phyloP scores from a whole-genome alignment of 2,797 vertebrate genomes.

The Peromyscus aztecus region DNA sequence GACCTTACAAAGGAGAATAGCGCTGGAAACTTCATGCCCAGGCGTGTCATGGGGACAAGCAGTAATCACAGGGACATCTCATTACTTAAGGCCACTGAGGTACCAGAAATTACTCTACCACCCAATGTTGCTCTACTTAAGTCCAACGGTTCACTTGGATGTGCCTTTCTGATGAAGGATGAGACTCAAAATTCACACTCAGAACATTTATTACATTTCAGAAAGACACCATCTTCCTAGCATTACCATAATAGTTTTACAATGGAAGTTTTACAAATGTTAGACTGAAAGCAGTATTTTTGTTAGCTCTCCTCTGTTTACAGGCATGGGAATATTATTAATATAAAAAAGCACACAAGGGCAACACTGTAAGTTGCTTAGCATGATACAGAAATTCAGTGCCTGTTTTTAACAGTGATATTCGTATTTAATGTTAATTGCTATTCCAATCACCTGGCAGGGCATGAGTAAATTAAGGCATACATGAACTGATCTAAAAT shows the following conservation, averaged over 20 bases:
- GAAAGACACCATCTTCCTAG: not conserved
- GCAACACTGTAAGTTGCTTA: constrained; percentile 64
- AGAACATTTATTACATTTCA: constrained; percentile 16
- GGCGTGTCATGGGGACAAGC: not conserved
- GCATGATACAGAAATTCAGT: constrained; percentile 40
- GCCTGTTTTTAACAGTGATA: not conserved
- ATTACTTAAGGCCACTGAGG: not conserved
- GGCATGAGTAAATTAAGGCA: constrained; percentile 59
- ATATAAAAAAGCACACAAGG: constrained; percentile 9
- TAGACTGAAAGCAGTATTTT: constrained; percentile 4
- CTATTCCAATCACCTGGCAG: constrained; percentile 58
- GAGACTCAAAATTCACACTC: not conserved
- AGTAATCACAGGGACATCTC: not conserved
- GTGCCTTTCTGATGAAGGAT: not conserved
- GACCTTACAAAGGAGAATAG: not conserved
- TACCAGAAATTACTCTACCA: not conserved
- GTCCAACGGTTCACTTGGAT: not conserved
- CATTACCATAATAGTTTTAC: constrained; percentile 10
- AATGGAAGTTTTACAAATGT: not conserved
- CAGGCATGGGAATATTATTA: not conserved
- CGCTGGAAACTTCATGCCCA: not conserved
- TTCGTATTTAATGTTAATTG: constrained; percentile 63
- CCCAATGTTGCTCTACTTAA: not conserved
- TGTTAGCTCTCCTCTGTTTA: constrained; percentile 31
- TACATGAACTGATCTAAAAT: not conserved